Percentiles rank a stretch among this genome's conserved stretches.
Conservation (phyloP, 2,888 invertebrate genomes). For the Agrochola lychnidis region DNA sequence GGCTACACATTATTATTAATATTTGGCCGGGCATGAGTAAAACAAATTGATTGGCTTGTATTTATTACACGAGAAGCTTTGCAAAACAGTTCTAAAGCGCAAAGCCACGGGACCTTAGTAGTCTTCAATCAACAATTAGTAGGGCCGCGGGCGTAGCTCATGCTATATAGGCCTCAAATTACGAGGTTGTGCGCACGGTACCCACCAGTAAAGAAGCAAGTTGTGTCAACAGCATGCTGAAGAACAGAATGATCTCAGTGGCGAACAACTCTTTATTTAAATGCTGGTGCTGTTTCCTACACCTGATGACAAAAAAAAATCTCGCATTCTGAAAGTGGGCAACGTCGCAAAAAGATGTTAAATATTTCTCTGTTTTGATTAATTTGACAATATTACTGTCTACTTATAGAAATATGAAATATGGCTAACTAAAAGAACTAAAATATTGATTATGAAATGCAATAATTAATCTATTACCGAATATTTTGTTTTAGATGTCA, state of each 20-base stretch:
- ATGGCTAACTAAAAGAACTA: too few relatives aligned
- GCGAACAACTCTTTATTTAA: slow-evolving; percentile 30
- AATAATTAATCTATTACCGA: too few relatives aligned
- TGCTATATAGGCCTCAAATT: background rate
- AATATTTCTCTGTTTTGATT: too few relatives aligned
- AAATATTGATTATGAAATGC: too few relatives aligned
- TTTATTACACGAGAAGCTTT: background rate
- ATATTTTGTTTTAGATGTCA: too few relatives aligned
- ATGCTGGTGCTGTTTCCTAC: slow-evolving; percentile 25
- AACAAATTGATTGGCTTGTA: background rate
- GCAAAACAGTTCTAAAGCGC: background rate
- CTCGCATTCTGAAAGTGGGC: too few relatives aligned
- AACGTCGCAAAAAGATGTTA: too few relatives aligned
- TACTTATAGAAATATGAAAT: too few relatives aligned
- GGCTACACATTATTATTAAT: too few relatives aligned
- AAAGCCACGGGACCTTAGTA: background rate
- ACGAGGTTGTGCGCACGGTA: background rate
- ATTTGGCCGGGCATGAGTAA: background rate
- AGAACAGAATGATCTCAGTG: slow-evolving; percentile 17
- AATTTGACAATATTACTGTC: too few relatives aligned
- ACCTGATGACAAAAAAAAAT: slow-evolving; percentile 25
- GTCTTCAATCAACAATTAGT: too few relatives aligned
- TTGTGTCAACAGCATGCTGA: slow-evolving; percentile 21
- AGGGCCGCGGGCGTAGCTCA: background rate
- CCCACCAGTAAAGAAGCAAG: slow-evolving; percentile 28